phyloP scores from a whole-genome alignment of 2,113 vertebrate genomes.

The Notiomystis cincta region DNA sequence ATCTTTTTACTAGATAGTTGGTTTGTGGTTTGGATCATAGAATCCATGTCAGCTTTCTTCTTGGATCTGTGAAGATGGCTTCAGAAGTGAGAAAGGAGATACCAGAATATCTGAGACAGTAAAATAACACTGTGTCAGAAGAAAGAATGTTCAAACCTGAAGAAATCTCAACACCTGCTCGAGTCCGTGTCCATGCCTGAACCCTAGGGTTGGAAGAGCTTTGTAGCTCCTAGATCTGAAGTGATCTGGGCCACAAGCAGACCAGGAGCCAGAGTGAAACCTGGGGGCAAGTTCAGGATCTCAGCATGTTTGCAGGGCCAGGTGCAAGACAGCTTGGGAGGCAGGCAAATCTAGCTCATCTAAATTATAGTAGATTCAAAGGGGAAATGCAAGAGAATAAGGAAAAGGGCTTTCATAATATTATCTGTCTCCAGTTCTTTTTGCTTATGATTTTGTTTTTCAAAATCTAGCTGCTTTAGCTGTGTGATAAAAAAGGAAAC shows the following conservation, averaged over 20 bases:
- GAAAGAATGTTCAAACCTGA: neutral
- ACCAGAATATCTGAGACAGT: neutral
- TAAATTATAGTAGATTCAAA: neutral
- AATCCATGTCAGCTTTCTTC: neutral
- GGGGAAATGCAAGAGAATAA: neutral
- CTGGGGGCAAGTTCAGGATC: neutral
- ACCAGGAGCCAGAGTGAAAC: neutral
- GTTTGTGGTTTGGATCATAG: neutral
- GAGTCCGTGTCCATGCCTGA: accelerated
- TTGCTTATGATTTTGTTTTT: neutral
- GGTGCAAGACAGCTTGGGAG: neutral
- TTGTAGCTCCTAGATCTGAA: neutral
- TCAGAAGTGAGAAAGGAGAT: neutral
- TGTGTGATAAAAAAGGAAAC: neutral
- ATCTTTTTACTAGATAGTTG: neutral
- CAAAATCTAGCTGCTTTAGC: neutral
- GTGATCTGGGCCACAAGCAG: accelerated
- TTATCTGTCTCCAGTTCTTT: neutral
- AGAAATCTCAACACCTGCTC: accelerated
- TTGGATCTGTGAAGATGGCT: neutral
- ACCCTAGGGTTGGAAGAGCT: neutral
- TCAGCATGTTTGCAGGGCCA: neutral
- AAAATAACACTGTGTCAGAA: neutral
- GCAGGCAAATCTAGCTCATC: neutral
- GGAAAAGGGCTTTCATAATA: accelerated